Percentiles rank a stretch among this genome's conserved stretches.
Conservation (phyloP, 2,888 invertebrate species). For the Salpingus planirostris region DNA sequence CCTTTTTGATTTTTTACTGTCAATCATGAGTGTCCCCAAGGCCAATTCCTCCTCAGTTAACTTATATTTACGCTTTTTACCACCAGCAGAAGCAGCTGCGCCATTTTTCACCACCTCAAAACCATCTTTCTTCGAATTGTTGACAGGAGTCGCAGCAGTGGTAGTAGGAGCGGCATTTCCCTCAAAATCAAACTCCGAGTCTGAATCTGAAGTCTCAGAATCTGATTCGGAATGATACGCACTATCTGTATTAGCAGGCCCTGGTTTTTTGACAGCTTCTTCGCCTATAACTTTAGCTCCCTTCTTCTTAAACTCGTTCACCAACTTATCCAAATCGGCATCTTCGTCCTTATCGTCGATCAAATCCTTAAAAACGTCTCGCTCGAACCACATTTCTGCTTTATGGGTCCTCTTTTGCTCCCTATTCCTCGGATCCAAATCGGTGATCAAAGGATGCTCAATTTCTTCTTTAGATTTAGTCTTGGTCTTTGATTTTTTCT, state of each 20-base stretch:
- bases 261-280: slow-evolving; percentile 33
- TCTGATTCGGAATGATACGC: slow-evolving; percentile 30
- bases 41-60: slow-evolving; percentile 84
- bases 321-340: slow-evolving; percentile 72
- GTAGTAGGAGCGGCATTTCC: too few species aligned
- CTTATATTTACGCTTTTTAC: slow-evolving; percentile 43
- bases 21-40: slow-evolving; percentile 81
- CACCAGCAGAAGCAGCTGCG: slow-evolving; percentile 14
- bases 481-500: slow-evolving; percentile 23
- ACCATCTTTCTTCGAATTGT: slow-evolving; percentile 47
- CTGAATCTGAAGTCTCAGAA: slow-evolving; percentile 32
- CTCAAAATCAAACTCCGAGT: too few species aligned
- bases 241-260: slow-evolving; percentile 3
- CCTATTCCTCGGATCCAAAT: slow-evolving; percentile 68
- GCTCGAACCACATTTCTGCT: slow-evolving; percentile 81
- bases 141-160: slow-evolving; percentile 25
- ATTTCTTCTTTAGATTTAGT: slow-evolving; percentile 34
- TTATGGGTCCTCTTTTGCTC: slow-evolving; percentile 64
- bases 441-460: slow-evolving; percentile 67
- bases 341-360: slow-evolving; percentile 81
- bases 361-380: slow-evolving; percentile 71
- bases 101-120: slow-evolving; percentile 61
- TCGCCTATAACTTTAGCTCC: slow-evolving; percentile 48
- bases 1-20: slow-evolving; percentile 82
- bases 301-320: slow-evolving; percentile 61